phyloP scores from a whole-genome alignment of 2,888 invertebrate species.

The Sisyra terminalis region DNA sequence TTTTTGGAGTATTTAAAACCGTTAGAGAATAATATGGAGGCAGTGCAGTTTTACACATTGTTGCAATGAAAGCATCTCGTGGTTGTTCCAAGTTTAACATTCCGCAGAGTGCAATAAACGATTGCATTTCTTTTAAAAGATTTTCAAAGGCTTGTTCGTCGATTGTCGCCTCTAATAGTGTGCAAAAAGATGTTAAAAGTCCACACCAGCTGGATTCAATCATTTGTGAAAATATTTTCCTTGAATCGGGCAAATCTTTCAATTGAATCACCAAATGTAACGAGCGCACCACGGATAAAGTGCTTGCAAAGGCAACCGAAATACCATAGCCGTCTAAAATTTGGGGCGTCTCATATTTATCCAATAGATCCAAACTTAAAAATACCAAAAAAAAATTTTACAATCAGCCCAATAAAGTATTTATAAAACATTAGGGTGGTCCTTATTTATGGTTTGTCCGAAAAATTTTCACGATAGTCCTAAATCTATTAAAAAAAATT shows the following conservation, averaged over 20 bases:
- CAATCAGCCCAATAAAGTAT: no score
- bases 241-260: constrained; percentile 25
- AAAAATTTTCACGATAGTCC: no score
- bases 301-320: constrained; percentile 84
- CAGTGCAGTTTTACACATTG: constrained; percentile 89
- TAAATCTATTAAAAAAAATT: no score
- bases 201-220: constrained; percentile 94
- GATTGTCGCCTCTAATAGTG: constrained; percentile 86
- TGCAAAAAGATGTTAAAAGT: constrained; percentile 75
- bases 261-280: constrained; percentile 48
- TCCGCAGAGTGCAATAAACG: constrained; percentile 79
- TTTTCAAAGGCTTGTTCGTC: constrained; percentile 87
- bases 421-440: no score
- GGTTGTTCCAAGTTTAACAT: constrained; percentile 59
- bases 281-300: constrained; percentile 81
- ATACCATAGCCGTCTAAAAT: constrained; percentile 97
- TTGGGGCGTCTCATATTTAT: constrained; percentile 82
- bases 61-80: constrained; percentile 86
- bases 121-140: constrained; percentile 81
- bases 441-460: no score
- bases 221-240: constrained; percentile 48
- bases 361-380: constrained; percentile 82
- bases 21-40: constrained; percentile 91
- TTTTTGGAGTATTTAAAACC: constrained; percentile 44
- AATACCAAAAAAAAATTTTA: no score